A percentile compares a stretch with the other conserved stretches of the same genome.
phyloP scores from a whole-genome alignment of 2,113 vertebrate species.

The Sapajus apella region DNA sequence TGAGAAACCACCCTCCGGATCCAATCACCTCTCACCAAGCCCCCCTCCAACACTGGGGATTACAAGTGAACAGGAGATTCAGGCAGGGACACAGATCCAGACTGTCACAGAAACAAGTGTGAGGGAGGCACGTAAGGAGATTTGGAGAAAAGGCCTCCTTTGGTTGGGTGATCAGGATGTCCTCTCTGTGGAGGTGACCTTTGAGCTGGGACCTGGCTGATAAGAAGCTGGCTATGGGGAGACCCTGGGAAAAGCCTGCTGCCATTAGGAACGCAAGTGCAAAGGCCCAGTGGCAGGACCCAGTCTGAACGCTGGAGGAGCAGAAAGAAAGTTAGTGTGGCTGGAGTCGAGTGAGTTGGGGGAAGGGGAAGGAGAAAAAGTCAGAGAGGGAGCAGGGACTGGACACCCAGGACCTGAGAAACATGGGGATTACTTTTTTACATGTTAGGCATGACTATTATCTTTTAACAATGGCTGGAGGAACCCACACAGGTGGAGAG shows the following conservation, averaged over 20 bases:
- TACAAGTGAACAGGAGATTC: too few species aligned
- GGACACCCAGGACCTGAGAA: background rate
- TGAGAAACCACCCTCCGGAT: too few species aligned
- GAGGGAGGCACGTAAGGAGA: background rate
- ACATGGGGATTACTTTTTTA: background rate
- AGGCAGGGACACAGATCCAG: too few species aligned
- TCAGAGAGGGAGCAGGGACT: background rate
- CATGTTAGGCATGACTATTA: background rate
- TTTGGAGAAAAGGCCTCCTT: background rate
- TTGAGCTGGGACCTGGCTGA: background rate
- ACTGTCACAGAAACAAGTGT: background rate
- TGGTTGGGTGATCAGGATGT: background rate
- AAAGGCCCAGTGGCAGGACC: background rate
- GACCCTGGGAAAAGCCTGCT: background rate
- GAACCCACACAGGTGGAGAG: too few species aligned
- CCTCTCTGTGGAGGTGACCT: background rate
- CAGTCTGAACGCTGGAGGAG: background rate
- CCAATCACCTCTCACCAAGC: too few species aligned
- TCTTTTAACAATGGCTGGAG: background rate
- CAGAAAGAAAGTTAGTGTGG: background rate
- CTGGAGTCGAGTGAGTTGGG: background rate
- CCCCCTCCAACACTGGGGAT: too few species aligned
- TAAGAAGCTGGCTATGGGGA: background rate
- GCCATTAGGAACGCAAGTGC: background rate
- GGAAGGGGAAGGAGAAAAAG: background rate